A percentile compares a stretch with the other conserved stretches of the same genome.
phyloP scores from a whole-genome alignment of 2,797 vertebrate species.

The Typhlichthys eigenmanni region DNA sequence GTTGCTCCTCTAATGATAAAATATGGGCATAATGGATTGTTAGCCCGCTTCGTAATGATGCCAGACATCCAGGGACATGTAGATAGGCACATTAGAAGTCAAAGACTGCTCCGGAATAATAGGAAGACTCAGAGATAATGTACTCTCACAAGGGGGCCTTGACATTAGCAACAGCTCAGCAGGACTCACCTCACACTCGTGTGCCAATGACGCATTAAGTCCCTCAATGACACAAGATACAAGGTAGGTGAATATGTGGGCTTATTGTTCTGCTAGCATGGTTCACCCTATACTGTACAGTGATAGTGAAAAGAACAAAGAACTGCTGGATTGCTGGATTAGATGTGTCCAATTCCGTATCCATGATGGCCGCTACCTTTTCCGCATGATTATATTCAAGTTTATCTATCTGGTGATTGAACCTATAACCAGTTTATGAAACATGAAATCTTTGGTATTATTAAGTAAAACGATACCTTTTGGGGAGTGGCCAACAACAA shows the following conservation, averaged over 20 bases:
- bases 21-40: slow-evolving; percentile 72
- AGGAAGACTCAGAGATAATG: slow-evolving; percentile 77
- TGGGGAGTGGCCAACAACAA: too few species aligned
- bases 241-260: slow-evolving; percentile 65
- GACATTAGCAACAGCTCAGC: slow-evolving; percentile 79
- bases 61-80: slow-evolving; percentile 61
- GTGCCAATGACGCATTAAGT: slow-evolving; percentile 75
- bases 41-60: slow-evolving; percentile 65
- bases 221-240: slow-evolving; percentile 77
- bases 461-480: too few species aligned
- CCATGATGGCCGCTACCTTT: too few species aligned
- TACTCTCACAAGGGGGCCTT: slow-evolving; percentile 75
- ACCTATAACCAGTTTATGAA: too few species aligned
- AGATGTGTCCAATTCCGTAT: background rate
- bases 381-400: too few species aligned
- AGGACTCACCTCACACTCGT: slow-evolving; percentile 66
- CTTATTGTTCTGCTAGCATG: slow-evolving; percentile 52
- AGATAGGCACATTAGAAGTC: slow-evolving; percentile 79
- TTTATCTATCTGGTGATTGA: too few species aligned
- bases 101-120: slow-evolving; percentile 74
- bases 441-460: too few species aligned
- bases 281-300: slow-evolving; percentile 20
- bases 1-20: slow-evolving; percentile 57
- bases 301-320: slow-evolving; percentile 2
- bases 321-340: background rate